Evolutionary conservation across 2,113 vertebrate genomes (phyloP).

Genomic region (Pelecanoides urinatrix): DNA sequence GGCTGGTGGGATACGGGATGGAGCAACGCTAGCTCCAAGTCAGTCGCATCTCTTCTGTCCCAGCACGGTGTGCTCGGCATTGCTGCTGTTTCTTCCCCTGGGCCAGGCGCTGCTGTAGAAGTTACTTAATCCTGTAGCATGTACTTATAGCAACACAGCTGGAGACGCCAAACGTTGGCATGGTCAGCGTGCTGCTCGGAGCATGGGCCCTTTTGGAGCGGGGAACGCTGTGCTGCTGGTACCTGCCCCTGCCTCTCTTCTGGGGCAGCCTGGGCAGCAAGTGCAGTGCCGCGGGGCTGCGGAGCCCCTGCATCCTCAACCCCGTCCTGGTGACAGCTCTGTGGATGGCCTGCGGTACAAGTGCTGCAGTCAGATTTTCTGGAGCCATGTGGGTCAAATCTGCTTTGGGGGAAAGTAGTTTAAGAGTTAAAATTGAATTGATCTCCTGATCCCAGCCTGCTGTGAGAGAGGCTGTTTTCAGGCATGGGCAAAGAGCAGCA

Average conservation of each 20-base stretch:
- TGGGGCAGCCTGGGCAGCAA: accelerated
- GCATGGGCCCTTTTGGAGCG: accelerated
- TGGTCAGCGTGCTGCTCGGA: accelerated
- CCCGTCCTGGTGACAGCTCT: background rate
- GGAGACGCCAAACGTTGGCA: accelerated
- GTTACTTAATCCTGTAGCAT: too few relatives aligned
- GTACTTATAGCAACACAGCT: accelerated
- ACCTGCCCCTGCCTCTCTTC: background rate
- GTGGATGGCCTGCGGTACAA: background rate
- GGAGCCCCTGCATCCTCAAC: accelerated
- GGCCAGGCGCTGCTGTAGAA: background rate
- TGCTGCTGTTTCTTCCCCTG: background rate
- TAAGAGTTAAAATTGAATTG: background rate
- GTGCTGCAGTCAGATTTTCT: background rate
- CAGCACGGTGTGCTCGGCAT: too few relatives aligned
- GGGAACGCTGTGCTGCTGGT: background rate
- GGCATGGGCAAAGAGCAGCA: background rate
- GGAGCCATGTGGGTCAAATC: background rate
- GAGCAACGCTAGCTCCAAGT: background rate
- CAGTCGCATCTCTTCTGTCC: background rate
- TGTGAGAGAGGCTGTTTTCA: background rate
- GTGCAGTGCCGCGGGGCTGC: accelerated
- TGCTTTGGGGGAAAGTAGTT: background rate
- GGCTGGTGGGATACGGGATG: background rate
- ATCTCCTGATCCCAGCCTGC: background rate